phyloP scores from a whole-genome alignment of 2,888 invertebrate genomes.

The Napeogenes inachia region DNA sequence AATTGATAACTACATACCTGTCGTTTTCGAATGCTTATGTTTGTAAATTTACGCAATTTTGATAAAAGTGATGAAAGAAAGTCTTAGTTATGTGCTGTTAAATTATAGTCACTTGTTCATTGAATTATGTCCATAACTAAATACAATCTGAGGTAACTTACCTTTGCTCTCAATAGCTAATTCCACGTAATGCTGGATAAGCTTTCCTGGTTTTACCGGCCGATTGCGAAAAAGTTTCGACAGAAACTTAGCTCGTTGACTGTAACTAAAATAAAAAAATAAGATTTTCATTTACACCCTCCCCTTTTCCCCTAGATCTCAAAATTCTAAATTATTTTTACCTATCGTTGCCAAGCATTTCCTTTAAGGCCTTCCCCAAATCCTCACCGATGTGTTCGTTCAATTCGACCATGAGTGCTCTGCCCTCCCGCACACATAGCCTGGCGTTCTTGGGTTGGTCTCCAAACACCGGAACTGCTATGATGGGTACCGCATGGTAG shows the following conservation, averaged over 20 bases:
- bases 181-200: slow-evolving; percentile 48
- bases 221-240: slow-evolving; percentile 49
- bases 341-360: slow-evolving; percentile 45
- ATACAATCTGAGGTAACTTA: slow-evolving; percentile 36
- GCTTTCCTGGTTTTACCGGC: slow-evolving; percentile 40
- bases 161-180: slow-evolving; percentile 55
- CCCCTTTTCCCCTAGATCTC: not conserved
- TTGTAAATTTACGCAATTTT: too few species aligned
- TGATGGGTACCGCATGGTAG: slow-evolving; percentile 48
- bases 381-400: not conserved
- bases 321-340: slow-evolving; percentile 23
- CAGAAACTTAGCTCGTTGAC: slow-evolving; percentile 42
- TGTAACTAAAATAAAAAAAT: slow-evolving; percentile 40
- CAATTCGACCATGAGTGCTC: slow-evolving; percentile 32
- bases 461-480: slow-evolving; percentile 55
- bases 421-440: slow-evolving; percentile 39
- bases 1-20: too few species aligned
- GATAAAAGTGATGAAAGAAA: too few species aligned
- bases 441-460: slow-evolving; percentile 55
- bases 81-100: too few species aligned
- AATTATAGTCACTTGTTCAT: too few species aligned
- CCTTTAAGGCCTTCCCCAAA: slow-evolving; percentile 28
- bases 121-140: slow-evolving; percentile 12
- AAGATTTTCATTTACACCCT: too few species aligned
- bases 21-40: too few species aligned